A percentile compares a stretch with the other conserved stretches of the same genome.
phyloP scores from a whole-genome alignment of 2,797 vertebrate genomes.

The Acridotheres tristis region DNA sequence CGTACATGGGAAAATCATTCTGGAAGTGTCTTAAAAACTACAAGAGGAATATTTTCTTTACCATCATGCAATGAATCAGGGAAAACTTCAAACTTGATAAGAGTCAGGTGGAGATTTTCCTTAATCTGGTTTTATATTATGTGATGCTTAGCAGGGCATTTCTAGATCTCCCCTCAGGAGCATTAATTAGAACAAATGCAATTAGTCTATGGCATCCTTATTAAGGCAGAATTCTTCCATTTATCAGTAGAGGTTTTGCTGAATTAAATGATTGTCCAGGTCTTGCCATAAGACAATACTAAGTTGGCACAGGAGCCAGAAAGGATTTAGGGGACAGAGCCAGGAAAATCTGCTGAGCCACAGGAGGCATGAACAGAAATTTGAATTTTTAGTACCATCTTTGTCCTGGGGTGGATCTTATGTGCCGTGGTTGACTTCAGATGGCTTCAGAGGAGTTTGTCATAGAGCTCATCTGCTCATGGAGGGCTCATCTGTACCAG shows the following conservation, averaged over 20 bases:
- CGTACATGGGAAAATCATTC: rapidly evolving
- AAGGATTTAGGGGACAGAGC: background rate
- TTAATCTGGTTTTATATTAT: background rate
- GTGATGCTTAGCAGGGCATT: background rate
- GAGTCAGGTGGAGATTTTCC: background rate
- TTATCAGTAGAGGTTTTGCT: constrained; percentile 2
- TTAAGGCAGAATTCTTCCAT: constrained; percentile 11
- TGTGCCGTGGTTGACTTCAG: background rate
- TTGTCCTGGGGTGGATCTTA: background rate
- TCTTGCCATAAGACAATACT: background rate
- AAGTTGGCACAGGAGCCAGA: background rate
- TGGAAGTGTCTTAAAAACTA: background rate
- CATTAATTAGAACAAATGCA: constrained; percentile 6
- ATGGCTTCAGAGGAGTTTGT: background rate
- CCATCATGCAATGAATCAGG: background rate
- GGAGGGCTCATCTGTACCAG: background rate
- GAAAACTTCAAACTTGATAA: background rate
- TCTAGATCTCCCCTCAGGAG: background rate
- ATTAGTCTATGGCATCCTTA: constrained; percentile 5
- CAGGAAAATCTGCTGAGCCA: background rate
- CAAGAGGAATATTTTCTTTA: background rate
- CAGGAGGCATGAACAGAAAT: background rate
- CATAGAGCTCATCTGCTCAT: background rate
- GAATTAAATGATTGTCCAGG: background rate
- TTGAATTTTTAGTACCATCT: background rate